Evolutionary conservation across 2,113 vertebrate species (phyloP).

Genomic region (Corvus cornix): DNA sequence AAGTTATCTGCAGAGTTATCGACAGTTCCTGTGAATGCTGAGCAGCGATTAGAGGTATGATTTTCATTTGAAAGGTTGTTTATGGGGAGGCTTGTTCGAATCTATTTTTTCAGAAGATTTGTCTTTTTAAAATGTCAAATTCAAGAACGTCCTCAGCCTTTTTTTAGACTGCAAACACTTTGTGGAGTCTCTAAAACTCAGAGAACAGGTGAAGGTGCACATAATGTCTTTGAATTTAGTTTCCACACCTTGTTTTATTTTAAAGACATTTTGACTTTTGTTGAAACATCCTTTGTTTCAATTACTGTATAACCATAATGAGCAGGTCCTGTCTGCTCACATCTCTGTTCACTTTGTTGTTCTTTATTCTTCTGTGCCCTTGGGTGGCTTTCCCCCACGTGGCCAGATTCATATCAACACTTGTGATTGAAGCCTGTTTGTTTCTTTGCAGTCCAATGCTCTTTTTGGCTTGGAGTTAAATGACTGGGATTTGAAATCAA

Average conservation of each 20-base stretch:
- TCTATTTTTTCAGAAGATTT: neutral
- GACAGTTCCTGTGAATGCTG: constrained; percentile 9
- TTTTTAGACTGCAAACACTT: neutral
- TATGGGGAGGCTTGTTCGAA: neutral
- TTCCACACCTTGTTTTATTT: neutral
- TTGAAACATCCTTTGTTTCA: neutral
- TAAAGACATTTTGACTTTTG: neutral
- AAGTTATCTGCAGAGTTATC: constrained; percentile 47
- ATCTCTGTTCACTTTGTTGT: neutral
- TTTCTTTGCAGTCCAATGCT: neutral
- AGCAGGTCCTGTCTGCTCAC: neutral
- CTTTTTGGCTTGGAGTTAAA: neutral
- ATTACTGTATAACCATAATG: neutral
- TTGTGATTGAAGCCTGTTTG: neutral
- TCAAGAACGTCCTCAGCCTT: neutral
- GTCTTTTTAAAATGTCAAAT: neutral
- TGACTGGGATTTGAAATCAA: constrained; percentile 9
- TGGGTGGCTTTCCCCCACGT: neutral
- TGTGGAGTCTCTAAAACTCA: neutral
- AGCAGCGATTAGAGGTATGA: neutral
- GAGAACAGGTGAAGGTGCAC: neutral
- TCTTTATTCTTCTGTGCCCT: neutral
- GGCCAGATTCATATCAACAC: neutral
- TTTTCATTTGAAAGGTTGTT: neutral
- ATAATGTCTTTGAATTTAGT: neutral